Base-by-base conservation (phyloP, 2,113 vertebrate species). In the Phylloscopus whistleri region DNA sequence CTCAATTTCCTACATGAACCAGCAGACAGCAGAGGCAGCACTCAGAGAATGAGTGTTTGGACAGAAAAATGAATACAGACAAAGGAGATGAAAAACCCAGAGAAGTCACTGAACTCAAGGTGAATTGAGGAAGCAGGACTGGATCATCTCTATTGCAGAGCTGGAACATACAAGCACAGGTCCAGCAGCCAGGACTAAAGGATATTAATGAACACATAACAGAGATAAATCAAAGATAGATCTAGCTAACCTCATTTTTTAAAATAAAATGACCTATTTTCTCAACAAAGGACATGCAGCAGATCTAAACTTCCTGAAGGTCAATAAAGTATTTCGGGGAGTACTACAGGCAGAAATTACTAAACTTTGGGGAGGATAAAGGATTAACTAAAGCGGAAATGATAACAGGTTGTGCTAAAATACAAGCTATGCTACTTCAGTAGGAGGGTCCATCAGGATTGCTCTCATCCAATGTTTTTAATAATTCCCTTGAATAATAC, bases 191-290 rank as follows among this genome's bases (percentile, higher is more conserved):
- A 88, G 44, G 43, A 53, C 37, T 55, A 69, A 85, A 79, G 67
- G 63, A 41, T 82, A 85, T 76, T 91, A 95, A 92, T 76, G 67
- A 91, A 79, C 70, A 80, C 1, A 48, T 51, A 91, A 82, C 37
- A 84, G 2, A 90, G 67, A 85, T 80, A 93, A 93, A 93, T 43
- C 74, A 79, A 87, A 91, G 70, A 62, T 0, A 87, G 84, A 85
- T 19, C 22, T 64, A 91, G 70, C 48, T 90, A 93, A 87, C 63
- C 88, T 85, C 4, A 66, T 90, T 91, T 91, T 89, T 90, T 46
- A 23, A 79, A 94, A 93, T 79, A 76, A 96, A 94, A 80, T 83
- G 7, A 66, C 56, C 58, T 88, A 60, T 76, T 95, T 94, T 91
- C 90, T 88, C 22, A 2, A 73, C 63, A 79, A 91, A 91, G 78